Evolutionary conservation across 2,888 invertebrate genomes (phyloP), one percentile per base, ranked within the genome.

Genomic region (Leptinotarsa rubiginosa): DNA sequence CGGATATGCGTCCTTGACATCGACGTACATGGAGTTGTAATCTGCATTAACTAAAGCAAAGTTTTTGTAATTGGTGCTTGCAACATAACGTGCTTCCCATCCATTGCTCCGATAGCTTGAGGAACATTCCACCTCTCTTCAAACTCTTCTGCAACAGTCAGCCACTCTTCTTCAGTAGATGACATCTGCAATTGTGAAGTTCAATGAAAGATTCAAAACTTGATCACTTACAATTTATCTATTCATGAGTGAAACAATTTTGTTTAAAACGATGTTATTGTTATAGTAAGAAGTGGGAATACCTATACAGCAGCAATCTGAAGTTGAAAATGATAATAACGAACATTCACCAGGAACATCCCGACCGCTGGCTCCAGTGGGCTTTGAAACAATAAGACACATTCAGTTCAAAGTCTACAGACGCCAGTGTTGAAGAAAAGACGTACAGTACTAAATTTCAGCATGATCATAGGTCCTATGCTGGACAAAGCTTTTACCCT

Each of bases 21-120:
- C 83, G 12, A 86, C 83, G 75, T 78, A 83, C 31, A 31, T 31
- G 7, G 7, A 31, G 31, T 31, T 31, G 1, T 31, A 31, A 1
- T 31, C 7, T 31, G 31, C 31, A 10, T 10, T 2, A 31, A 1
- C 7, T 31, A 31, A 31, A 31, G 31, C 7, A 1, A 7, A 15
- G 0, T 49, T 69, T 81, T 86, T 87, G 74, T 86, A 86, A 68
- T 85, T 84, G 65, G 77, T 31, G 2, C 31, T 31, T 31, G 31
- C 7, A 5, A 31, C 7, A 7, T 20, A 56, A 83, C 74, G 75
- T 84, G 85, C 75, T 87, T 86, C 12, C 86, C 86, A 73, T 86
- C 85, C 41, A 85, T 80, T 5, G 85, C 81, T 49, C 82, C 84
- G 31, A 47, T 65, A 65, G 41, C 65, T 1, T 65, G 47, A 47